Evolutionary conservation across 2,797 vertebrate species (phyloP), one percentile per base, ranked within the genome.

Genomic region (Buphagus erythrorhynchus): DNA sequence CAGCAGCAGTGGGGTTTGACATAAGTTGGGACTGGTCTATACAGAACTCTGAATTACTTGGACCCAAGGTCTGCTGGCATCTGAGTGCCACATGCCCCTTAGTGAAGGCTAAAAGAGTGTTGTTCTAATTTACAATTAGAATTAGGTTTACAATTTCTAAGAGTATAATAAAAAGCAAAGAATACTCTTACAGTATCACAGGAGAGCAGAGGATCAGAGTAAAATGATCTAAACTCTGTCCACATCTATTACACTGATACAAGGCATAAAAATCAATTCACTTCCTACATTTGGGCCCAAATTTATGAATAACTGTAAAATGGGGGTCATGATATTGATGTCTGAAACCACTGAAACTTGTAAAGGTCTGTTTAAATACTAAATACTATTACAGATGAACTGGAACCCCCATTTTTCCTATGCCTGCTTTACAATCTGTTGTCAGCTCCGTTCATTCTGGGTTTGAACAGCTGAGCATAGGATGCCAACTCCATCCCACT

Each of bases 301-400:
- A 26, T 63, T 86, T 24, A 86, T 28, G 31, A 77, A 59, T 13
- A 74, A 2, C 31, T 67, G 31, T 88, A 35, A 78, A 72, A 82
- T 3, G 16, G 21, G 51, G 87, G 67, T 29, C 46, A 46, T 1
- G 5, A 43, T 14, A 57, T 2, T 51, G 35, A 43, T 48, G 28
- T 73, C 63, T 67, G 46, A 77, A 86, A 31, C 13, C 36, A 90
- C 43, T 66, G 86, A 65, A 85, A 87, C 51, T 29, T 79, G 43
- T n/a, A 59, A 66, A 16, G 8, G 78, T 43, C 31, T 69, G 28
- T 59, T 90, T 59, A 84, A 88, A 59, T 38, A 71, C 25, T 29
- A 42, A 35, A 43, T 21, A 63, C 22, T 48, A 24, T 19, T 25
- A 25, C 2, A 86, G 59, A 88, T 45, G 28, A 61, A 75, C 17